Percentiles rank a stretch among this genome's conserved stretches.
phyloP scores from a whole-genome alignment of 23 tunicate genomes.

The Styela clava region DNA sequence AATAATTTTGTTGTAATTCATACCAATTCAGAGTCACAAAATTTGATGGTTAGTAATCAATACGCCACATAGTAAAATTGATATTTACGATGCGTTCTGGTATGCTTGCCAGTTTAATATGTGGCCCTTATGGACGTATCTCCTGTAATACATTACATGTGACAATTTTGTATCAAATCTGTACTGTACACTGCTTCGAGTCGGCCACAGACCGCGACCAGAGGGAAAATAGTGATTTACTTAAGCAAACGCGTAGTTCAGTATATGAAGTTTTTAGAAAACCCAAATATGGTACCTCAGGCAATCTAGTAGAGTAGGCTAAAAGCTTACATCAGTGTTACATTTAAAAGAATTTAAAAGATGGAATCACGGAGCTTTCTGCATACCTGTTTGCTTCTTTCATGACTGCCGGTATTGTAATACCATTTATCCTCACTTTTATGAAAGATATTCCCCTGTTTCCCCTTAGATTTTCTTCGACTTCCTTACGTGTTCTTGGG shows the following conservation, averaged over 20 bases:
- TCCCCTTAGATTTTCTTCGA: slow-evolving; percentile 62
- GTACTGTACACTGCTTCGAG: no score
- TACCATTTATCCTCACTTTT: slow-evolving; percentile 51
- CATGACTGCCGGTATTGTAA: slow-evolving; percentile 47
- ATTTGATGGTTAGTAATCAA: slow-evolving; percentile 1
- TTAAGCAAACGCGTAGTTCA: no score
- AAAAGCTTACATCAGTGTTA: no score
- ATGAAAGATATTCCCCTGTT: slow-evolving; percentile 85
- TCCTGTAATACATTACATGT: slow-evolving; percentile 15
- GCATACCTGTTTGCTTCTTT: slow-evolving; percentile 89
- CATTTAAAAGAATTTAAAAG: no score
- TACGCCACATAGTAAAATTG: neutral
- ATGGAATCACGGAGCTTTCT: no score
- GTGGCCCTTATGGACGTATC: slow-evolving; percentile 15
- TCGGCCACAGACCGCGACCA: no score
- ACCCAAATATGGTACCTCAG: no score
- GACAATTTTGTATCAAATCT: no score
- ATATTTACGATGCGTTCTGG: slow-evolving; percentile 34
- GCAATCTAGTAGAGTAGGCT: no score
- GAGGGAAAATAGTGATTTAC: no score
- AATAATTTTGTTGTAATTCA: neutral
- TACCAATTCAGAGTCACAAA: slow-evolving; percentile 6
- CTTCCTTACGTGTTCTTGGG: slow-evolving; percentile 20
- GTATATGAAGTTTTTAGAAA: no score
- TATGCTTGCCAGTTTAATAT: slow-evolving; percentile 28